Percentiles rank a stretch among this genome's conserved stretches.
Conservation (phyloP, 2,113 vertebrate genomes). For the Clarias batrachus region DNA sequence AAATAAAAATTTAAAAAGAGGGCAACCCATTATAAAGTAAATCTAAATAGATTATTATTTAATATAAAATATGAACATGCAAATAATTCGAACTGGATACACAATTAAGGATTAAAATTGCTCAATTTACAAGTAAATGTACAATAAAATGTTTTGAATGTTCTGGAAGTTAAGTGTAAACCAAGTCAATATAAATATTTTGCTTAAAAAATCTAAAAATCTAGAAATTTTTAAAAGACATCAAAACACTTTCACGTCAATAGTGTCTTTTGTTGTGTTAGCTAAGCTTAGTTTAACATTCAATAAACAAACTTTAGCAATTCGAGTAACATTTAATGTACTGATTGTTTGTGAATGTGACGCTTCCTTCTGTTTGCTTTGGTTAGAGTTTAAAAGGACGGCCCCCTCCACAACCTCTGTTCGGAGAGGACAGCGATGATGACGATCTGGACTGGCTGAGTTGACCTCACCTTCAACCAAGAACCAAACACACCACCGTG, state of each 20-base stretch:
- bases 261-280: not conserved
- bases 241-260: not conserved
- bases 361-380: slow-evolving; percentile 4
- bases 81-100: not conserved
- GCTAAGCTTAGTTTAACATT: not conserved
- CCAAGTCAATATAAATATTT: not conserved
- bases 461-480: slow-evolving; percentile 63
- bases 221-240: not conserved
- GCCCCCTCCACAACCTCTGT: slow-evolving; percentile 87
- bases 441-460: slow-evolving; percentile 87
- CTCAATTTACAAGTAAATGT: not conserved
- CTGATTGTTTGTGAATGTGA: not conserved
- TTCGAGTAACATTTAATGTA: not conserved
- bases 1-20: not conserved
- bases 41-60: not conserved
- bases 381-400: slow-evolving; percentile 89
- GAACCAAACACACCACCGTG: not conserved
- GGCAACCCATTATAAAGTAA: not conserved
- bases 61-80: not conserved
- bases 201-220: not conserved
- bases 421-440: slow-evolving; percentile 84
- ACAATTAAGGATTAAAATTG: not conserved
- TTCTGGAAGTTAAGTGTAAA: not conserved
- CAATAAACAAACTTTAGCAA: too few species aligned
- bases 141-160: not conserved